Base-by-base conservation (phyloP, 2,797 vertebrate species). In the Salarias fasciatus region DNA sequence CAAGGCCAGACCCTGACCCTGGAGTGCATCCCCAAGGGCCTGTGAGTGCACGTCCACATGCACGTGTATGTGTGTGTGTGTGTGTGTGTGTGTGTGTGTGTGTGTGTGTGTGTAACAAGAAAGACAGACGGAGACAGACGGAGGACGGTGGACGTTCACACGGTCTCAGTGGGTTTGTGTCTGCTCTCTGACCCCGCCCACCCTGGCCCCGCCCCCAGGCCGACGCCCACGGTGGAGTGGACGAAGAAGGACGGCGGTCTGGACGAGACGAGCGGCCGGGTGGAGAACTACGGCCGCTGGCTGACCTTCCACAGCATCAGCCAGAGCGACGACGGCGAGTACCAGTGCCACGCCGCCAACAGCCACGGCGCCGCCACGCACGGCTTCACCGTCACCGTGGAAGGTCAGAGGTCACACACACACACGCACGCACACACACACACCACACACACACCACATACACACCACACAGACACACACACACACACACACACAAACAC, bases 211-310 rank as follows among this genome's bases (percentile, higher is more conserved):
- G 12, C 6, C 61, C 11, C 5, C 85, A 96, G 95, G 8, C 96
- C 96, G 0, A 97, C 96, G 0, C 96, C 96, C 0, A 63, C 13
- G 0, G 91, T 96, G 24, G 76, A 87, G 9, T 97, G 96, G 96
- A 61, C 58, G 1, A 89, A 92, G 51, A 91, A 89, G 35, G 92
- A 94, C 1, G 77, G 91, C 0, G 42, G 50, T 1, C 83, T 94
- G 53, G 72, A 80, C 0, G 49, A 72, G 0, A 83, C 83, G 0
- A 79, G 69, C 0, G 71, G 78, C 6, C 24, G 11, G 0, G 45
- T 48, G 42, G 72, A 80, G 0, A 91, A 89, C 11, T 77, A 77
- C 11, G 75, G 75, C 40, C 94, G 91, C 73, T 93, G 92, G 60
- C 89, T 97, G 18, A 53, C 12, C 8, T 93, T 98, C n/a, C 11